Evolutionary conservation across 2,113 vertebrate genomes (phyloP), one percentile per base, ranked within the genome.

Genomic region (Tachysurus fulvidraco): DNA sequence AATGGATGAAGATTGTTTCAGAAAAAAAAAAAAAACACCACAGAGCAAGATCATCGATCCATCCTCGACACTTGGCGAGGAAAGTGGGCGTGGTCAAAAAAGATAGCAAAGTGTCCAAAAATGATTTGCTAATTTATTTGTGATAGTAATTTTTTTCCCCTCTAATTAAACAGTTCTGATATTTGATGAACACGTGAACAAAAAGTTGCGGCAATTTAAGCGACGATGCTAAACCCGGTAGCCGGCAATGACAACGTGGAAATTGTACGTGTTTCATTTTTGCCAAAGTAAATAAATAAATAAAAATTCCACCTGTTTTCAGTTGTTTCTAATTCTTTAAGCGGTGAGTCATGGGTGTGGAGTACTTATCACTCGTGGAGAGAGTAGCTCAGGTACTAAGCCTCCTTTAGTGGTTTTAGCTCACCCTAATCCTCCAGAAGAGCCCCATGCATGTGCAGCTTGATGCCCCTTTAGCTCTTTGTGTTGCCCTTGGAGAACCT

Each of bases 341-440:
- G 50, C n/a, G 30, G 87, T 55, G 30, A 81, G 69, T 62, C 46
- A 44, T 65, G 81, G 85, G 28, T 50, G 88, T 79, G 85, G 84
- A 88, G 76, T 88, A 88, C 88, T 90, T 86, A 89, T 87, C 85
- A 71, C 60, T 84, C 46, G 21, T 71, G 13, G 84, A 81, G 84
- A 84, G 64, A 86, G 69, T 76, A 83, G 36, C 83, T 88, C 76
- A 44, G 65, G 64, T 89, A 87, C 85, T 85, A 89, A 91, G 82
- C 76, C 85, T 83, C 80, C 83, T 89, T 90, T 89, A 91, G 85
- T 88, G 88, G 84, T 83, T 86, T 88, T 87, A 85, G 89, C 69
- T 77, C 46, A 50, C 84, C 78, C 86, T 89, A 90, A 90, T 90
- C 89, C 88, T 87, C 88, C 86, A 87, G 62, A 83, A 85, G 76